These are phyloP conservation scores for Apamea sordens DNA, from an alignment of 2,888 invertebrate species.

Conservation along the genomic window DNA sequence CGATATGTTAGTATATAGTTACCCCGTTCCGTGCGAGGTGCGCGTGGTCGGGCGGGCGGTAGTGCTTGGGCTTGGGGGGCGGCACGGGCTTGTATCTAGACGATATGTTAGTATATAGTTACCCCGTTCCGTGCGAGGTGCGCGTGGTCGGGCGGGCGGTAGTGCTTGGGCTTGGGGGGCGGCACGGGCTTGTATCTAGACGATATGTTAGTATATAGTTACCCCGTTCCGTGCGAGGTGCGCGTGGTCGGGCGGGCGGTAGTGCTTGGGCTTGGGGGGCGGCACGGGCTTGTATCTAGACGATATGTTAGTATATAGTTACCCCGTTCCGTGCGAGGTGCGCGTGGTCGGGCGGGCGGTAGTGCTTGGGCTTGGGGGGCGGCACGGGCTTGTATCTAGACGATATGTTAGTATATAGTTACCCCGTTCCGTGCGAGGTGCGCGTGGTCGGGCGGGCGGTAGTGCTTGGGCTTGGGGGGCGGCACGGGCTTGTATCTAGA, in stretches of 20 bases:
- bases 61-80: slow-evolving; percentile 98
- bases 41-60: slow-evolving; percentile 92
- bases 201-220: slow-evolving; percentile 57
- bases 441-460: slow-evolving; percentile 92
- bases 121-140: slow-evolving; percentile 85
- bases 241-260: slow-evolving; percentile 92
- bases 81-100: too few relatives aligned
- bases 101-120: slow-evolving; percentile 57
- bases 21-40: slow-evolving; percentile 85
- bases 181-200: too few relatives aligned
- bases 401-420: slow-evolving; percentile 57
- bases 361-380: slow-evolving; percentile 98
- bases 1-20: slow-evolving; percentile 57
- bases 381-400: too few relatives aligned
- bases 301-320: slow-evolving; percentile 57
- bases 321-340: slow-evolving; percentile 85
- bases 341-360: slow-evolving; percentile 92
- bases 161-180: slow-evolving; percentile 98
- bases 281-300: too few relatives aligned
- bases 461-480: slow-evolving; percentile 98
- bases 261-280: slow-evolving; percentile 98
- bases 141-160: slow-evolving; percentile 92
- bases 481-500: too few relatives aligned
- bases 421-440: slow-evolving; percentile 85
- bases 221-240: slow-evolving; percentile 85